These are phyloP conservation scores for Camponotus pennsylvanicus DNA, from an alignment of 1,140 invertebrate species.

Conservation along the genomic window DNA sequence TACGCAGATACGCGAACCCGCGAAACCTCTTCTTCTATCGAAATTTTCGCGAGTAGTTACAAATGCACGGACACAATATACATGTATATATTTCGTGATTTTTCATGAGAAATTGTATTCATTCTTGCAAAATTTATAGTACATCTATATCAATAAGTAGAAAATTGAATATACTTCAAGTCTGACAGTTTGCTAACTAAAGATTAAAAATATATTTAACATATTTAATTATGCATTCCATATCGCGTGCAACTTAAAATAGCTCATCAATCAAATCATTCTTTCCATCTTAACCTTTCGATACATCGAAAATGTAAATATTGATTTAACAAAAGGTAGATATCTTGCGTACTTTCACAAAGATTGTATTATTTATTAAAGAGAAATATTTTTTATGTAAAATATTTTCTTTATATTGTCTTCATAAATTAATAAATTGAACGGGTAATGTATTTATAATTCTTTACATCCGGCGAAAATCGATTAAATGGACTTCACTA, in stretches of 20 bases:
- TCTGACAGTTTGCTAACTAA: slow-evolving; percentile 15
- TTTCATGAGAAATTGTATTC: slow-evolving; percentile 45
- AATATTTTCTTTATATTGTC: not conserved
- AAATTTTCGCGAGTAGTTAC: slow-evolving; percentile 14
- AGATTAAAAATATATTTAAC: slow-evolving; percentile 22
- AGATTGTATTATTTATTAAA: not conserved
- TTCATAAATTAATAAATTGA: not conserved
- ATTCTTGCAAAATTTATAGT: slow-evolving; percentile 18
- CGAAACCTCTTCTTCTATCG: slow-evolving; percentile 21
- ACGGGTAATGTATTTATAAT: not conserved
- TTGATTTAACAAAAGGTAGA: slow-evolving; percentile 37
- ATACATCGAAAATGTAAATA: slow-evolving; percentile 36
- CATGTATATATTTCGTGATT: slow-evolving; percentile 18
- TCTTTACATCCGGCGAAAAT: not conserved
- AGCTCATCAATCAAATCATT: not conserved
- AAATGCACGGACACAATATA: slow-evolving; percentile 1
- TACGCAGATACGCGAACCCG: not conserved
- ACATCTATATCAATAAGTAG: too few species aligned
- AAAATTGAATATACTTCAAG: not conserved
- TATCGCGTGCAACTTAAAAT: slow-evolving; percentile 16
- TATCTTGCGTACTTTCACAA: not conserved
- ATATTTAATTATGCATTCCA: slow-evolving; percentile 58
- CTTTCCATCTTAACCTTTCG: slow-evolving; percentile 1
- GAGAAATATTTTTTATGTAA: slow-evolving; percentile 2
- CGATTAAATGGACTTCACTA: not conserved